A percentile compares a stretch with the other conserved stretches of the same genome.
These are phyloP conservation scores for Microhierax caerulescens DNA, from an alignment of 2,797 vertebrate genomes.

Conservation along the genomic window DNA sequence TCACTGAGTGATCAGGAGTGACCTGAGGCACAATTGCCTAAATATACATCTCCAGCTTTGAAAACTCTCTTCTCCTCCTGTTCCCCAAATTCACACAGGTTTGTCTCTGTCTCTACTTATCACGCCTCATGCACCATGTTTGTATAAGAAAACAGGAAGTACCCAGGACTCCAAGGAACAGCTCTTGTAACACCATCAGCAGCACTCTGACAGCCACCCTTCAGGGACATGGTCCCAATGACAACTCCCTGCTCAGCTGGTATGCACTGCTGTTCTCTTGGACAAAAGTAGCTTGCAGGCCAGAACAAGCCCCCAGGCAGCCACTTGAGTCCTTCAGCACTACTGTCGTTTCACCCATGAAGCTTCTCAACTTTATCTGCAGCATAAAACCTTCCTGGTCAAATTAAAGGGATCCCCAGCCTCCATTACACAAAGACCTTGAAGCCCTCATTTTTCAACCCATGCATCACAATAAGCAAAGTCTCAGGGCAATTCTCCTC, in stretches of 20 bases:
- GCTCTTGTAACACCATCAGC: background rate
- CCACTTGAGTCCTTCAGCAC: background rate
- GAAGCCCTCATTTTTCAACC: background rate
- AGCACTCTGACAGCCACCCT: background rate
- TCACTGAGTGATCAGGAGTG: background rate
- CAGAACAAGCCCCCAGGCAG: background rate
- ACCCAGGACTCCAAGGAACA: background rate
- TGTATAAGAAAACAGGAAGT: background rate
- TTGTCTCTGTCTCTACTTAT: background rate
- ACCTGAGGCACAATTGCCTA: background rate
- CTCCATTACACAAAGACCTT: background rate
- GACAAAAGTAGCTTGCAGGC: background rate
- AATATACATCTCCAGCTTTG: background rate
- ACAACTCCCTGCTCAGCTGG: background rate
- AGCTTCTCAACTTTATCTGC: background rate
- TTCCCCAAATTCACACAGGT: background rate
- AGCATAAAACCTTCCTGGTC: background rate
- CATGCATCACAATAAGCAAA: background rate
- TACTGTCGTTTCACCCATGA: background rate
- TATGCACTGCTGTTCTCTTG: background rate
- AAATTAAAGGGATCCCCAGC: background rate
- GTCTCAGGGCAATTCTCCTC: background rate
- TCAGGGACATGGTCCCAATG: background rate
- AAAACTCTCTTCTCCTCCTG: background rate
- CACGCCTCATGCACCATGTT: rapidly evolving